These are phyloP conservation scores for Pogonocherus hispidulus DNA, from an alignment of 2,888 invertebrate species.

Conservation along the genomic window DNA sequence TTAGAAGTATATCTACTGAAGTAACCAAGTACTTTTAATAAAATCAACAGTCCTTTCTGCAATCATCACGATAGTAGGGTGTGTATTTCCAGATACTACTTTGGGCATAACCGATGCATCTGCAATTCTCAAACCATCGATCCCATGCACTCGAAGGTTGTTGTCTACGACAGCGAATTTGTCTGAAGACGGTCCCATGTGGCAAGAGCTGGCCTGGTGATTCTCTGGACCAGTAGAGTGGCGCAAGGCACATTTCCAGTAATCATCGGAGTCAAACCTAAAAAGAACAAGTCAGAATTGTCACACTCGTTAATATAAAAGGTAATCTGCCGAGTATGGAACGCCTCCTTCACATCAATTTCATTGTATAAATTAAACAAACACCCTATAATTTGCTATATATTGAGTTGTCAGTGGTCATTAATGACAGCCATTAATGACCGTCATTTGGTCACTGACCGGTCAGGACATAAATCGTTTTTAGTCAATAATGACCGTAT, in stretches of 20 bases:
- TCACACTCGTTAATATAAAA: too few relatives aligned
- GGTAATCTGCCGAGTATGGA: too few relatives aligned
- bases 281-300: too few relatives aligned
- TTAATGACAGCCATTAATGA: too few relatives aligned
- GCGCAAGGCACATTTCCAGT: slow-evolving; percentile 78
- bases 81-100: slow-evolving; percentile 76
- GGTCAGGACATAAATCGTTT: too few relatives aligned
- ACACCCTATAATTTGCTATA: too few relatives aligned
- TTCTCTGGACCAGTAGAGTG: slow-evolving; percentile 73
- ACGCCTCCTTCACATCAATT: too few relatives aligned
- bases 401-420: too few relatives aligned
- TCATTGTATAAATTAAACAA: too few relatives aligned
- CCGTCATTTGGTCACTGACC: too few relatives aligned
- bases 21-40: slow-evolving; percentile 66
- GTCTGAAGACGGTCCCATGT: slow-evolving; percentile 71
- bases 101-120: slow-evolving; percentile 79
- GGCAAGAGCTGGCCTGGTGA: slow-evolving; percentile 71
- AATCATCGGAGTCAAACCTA: slow-evolving; percentile 72
- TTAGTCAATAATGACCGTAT: too few relatives aligned
- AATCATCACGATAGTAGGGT: slow-evolving; percentile 79
- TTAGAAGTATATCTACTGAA: too few relatives aligned
- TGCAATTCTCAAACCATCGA: slow-evolving; percentile 74
- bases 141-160: slow-evolving; percentile 70
- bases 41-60: slow-evolving; percentile 80
- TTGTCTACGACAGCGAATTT: slow-evolving; percentile 72